Base-by-base conservation (phyloP, 2,888 invertebrate genomes). In the Galerucella calmariensis region DNA sequence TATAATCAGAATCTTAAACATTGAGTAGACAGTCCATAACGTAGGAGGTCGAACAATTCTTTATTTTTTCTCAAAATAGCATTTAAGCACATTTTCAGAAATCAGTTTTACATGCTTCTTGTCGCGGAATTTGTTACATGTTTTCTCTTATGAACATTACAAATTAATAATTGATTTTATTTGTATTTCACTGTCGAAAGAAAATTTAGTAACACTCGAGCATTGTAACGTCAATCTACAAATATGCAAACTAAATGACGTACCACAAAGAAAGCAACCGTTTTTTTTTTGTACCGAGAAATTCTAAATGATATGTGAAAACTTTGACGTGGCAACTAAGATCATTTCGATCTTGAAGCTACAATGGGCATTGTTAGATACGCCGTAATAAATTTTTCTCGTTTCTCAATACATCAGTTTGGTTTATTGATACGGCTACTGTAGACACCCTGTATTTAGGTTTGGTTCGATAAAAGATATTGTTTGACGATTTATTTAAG, bases 181-280 rank as follows among this genome's bases (percentile, higher is more conserved):
- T 27, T 5, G 27, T 27, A 27, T 27, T 27, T 51, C 8, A 66
- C 58, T 63, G 51, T 24, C 16, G 8, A 12, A n/a, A 65, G 68
- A 70, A 53, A 62, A 71, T 73, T 74, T 51, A 73, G 73, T 61
- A 75, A 77, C 75, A 74, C 77, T 74, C 77, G 75, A 74, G 75
- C 75, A 77, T 77, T 77, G 77, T 75, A 72, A 73, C 67, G 77
- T 72, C 77, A 77, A 77, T 77, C 71, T 65, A 67, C 51, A 71
- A 68, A 71, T 68, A 73, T 70, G 73, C 73, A 70, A 70, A 62
- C 58, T 12, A 62, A 71, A 58, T 72, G 71, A 68, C 70, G 59
- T 73, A 72, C 67, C 58, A 46, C 20, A 53, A 70, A 67, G 16
- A 16, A 67, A 51, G 27, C 11, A 53, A 20, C 56, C n/a, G n/a